Conservation (phyloP, 1,140 invertebrate genomes). For the Achatina immaculata region DNA sequence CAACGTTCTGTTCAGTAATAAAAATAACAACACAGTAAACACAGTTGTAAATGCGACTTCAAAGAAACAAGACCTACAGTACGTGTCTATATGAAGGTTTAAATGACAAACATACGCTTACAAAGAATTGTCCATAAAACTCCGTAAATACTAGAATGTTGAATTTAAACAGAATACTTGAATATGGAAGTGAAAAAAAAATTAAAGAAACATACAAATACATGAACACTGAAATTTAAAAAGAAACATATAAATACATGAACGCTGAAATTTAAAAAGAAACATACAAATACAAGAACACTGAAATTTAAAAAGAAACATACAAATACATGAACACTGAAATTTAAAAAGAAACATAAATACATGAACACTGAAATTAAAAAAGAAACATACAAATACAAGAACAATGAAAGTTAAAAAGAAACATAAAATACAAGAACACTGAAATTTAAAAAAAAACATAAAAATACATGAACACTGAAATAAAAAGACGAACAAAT, state of each 20-base stretch:
- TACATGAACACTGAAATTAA: neutral
- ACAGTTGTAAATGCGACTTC: too few relatives aligned
- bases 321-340: too few relatives aligned
- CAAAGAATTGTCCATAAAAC: too few relatives aligned
- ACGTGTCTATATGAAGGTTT: too few relatives aligned
- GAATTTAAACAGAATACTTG: neutral
- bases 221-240: too few relatives aligned
- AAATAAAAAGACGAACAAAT: neutral
- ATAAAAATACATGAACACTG: neutral
- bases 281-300: neutral
- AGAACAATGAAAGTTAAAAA: too few relatives aligned
- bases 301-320: too few relatives aligned
- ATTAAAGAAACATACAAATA: constrained; percentile 11
- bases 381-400: neutral
- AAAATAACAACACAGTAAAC: too few relatives aligned
- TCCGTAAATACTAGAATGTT: too few relatives aligned
- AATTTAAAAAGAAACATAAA: neutral
- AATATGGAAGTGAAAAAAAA: neutral
- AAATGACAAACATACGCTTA: too few relatives aligned
- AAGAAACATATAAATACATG: constrained; percentile 4
- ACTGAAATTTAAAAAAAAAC: neutral
- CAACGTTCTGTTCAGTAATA: too few relatives aligned
- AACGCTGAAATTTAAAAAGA: neutral
- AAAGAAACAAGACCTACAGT: too few relatives aligned
- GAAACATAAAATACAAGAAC: neutral